These are phyloP conservation scores for Gari tellinella DNA, from an alignment of 2,888 invertebrate genomes.

Conservation along the genomic window DNA sequence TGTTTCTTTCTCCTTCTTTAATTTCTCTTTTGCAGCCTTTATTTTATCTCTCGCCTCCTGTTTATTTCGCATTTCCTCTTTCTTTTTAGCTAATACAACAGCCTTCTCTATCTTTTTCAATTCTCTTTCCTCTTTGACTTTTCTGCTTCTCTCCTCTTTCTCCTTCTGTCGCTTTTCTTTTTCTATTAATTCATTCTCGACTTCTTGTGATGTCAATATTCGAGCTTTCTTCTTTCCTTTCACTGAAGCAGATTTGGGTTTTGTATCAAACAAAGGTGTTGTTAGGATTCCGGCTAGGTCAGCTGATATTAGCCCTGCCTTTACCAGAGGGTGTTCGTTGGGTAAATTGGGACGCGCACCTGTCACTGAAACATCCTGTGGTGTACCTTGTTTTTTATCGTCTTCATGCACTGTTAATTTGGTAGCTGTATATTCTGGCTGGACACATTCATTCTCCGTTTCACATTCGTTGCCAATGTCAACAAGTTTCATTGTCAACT, in stretches of 20 bases:
- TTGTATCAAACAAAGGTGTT: conserved; percentile 1
- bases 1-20: not conserved
- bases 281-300: not conserved
- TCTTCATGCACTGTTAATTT: not conserved
- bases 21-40: not conserved
- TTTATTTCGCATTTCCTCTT: not conserved
- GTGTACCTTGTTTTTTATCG: not conserved
- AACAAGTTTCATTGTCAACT: no score
- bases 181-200: not conserved
- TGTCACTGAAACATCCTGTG: no score
- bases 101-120: conserved; percentile 1
- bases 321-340: conserved; percentile 3
- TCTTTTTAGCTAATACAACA: not conserved
- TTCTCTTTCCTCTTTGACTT: not conserved
- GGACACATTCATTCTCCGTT: no score
- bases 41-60: not conserved
- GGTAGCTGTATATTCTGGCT: not conserved
- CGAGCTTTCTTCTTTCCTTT: no score
- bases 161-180: no score
- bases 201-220: no score
- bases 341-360: no score
- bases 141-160: not conserved
- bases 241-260: no score
- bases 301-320: not conserved
- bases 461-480: no score